These are phyloP conservation scores for Thryonomys swinderianus DNA, from an alignment of 2,113 vertebrate species.

Conservation along the genomic window DNA sequence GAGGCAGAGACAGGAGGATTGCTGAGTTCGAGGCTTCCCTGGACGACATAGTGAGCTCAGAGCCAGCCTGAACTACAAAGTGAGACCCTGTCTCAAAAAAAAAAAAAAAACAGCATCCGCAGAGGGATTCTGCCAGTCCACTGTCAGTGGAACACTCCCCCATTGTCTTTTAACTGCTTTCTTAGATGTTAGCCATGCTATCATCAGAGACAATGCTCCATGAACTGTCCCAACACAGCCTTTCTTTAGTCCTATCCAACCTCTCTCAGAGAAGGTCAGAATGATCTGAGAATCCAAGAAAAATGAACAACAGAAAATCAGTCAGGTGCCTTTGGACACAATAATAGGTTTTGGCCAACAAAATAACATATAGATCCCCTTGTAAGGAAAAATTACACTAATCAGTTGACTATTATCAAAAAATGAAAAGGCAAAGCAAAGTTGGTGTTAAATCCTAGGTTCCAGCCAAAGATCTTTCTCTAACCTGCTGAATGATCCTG, in stretches of 20 bases:
- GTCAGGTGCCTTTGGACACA: neutral
- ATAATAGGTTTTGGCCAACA: slow-evolving; percentile 8
- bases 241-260: neutral
- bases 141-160: neutral
- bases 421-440: slow-evolving; percentile 37
- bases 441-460: neutral
- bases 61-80: too few species aligned
- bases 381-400: neutral
- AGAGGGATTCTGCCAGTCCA: neutral
- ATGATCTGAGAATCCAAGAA: neutral
- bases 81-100: too few species aligned
- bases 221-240: neutral
- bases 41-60: too few species aligned
- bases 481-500: neutral
- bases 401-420: neutral
- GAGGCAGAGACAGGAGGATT: too few species aligned
- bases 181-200: neutral
- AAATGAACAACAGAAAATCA: neutral
- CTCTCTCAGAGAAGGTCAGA: neutral
- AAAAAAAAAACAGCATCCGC: too few species aligned
- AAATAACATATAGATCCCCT: neutral
- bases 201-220: neutral
- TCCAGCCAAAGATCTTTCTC: neutral
- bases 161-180: neutral
- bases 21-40: too few species aligned